A percentile compares a stretch with the other conserved stretches of the same genome.
Evolutionary conservation across 2,888 invertebrate species (phyloP).

Genomic region (Lepas anatifera): DNA sequence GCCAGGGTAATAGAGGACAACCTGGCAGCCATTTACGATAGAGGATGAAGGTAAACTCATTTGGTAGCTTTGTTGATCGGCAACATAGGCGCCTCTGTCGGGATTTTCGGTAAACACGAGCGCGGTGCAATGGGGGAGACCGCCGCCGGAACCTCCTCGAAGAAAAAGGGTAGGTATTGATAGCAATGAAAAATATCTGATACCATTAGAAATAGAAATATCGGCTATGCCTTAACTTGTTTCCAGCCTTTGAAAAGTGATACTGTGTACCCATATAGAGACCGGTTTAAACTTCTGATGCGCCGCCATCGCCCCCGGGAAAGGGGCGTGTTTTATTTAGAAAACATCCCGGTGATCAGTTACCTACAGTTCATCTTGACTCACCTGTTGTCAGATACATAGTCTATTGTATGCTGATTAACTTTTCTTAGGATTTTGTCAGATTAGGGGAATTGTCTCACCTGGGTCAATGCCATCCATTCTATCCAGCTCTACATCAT

Average conservation of each 20-base stretch:
- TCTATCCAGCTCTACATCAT: no score
- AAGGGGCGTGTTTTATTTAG: constrained; percentile 5
- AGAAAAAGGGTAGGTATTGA: neutral
- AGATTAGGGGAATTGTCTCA: no score
- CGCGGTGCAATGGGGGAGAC: neutral
- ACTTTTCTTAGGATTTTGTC: no score
- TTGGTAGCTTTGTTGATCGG: neutral
- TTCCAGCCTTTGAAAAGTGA: neutral
- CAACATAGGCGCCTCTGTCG: neutral
- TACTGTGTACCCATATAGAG: neutral
- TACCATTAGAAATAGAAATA: no score
- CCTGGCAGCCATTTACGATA: neutral
- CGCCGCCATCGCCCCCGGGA: neutral
- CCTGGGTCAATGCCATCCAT: no score
- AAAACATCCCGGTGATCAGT: no score
- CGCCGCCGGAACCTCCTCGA: neutral
- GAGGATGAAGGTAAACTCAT: neutral
- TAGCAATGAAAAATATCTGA: neutral
- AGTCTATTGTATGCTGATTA: no score
- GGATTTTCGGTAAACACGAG: neutral
- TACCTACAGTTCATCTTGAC: no score
- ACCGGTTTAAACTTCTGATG: neutral
- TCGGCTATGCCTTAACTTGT: neutral
- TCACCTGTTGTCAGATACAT: no score
- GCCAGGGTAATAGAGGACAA: no score